Evolutionary conservation across 2,888 invertebrate species (phyloP), one percentile per base, ranked within the genome.

Genomic region (Stenodema calcarata): DNA sequence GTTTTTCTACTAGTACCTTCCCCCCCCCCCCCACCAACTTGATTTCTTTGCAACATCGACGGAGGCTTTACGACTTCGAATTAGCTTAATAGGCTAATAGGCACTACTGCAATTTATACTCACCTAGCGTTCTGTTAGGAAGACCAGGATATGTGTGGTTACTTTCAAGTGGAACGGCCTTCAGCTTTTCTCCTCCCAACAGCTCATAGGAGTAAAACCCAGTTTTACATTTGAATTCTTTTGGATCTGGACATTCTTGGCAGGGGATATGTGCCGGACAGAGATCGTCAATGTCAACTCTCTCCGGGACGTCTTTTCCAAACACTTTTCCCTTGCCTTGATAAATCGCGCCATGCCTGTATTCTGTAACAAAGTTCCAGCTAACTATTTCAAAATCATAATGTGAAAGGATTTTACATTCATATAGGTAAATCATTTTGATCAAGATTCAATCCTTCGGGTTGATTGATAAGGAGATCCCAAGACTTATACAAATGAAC

Each of bases 231-330:
- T 93, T 93, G 70, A 91, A 91, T 83, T 92, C 92, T 89, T 92
- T 92, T 87, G 90, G 89, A 84, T 88, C 92, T 4, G 93, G 93
- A 90, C 95, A 95, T 88, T 93, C 92, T 18, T 93, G 93, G 89
- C 95, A 95, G 18, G 92, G 92, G 75, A 92, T 91, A 41, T 92
- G 93, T 0, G 94, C 93, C 2, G 93, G 93, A 89, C 95, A 95
- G 16, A 94, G 91, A 89, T 94, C 93, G 79, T 94, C 93, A 87
- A 92, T 90, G 86, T 93, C 92, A 42, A 93, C 92, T 89, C 92
- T 92, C 85, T 92, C 92, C 0, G 95, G 95, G n/a, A 94, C 93
- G 76, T 92, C 91, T 87, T 93, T 92, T 0, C 95, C 95, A 89
- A 93, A 82, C 92, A 92, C 28, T 69, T 82, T 82, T 18, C 69